Conservation (phyloP, 1,140 invertebrate genomes). For the Cydia pomonella region DNA sequence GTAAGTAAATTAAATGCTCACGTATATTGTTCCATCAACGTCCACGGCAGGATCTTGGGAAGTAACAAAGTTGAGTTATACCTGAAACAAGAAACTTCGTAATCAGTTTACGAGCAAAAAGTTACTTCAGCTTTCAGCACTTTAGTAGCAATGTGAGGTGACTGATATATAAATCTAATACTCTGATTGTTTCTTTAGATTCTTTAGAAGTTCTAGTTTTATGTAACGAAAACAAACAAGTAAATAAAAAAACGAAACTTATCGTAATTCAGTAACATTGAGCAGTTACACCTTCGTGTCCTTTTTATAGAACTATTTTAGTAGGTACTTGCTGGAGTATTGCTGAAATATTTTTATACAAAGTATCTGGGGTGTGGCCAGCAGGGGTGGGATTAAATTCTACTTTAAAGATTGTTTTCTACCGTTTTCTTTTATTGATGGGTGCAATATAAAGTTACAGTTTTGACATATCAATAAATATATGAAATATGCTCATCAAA, state of each 20-base stretch:
- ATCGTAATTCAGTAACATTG: too few species aligned
- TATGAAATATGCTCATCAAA: too few species aligned
- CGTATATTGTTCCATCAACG: conserved; percentile 1
- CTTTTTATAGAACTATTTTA: too few species aligned
- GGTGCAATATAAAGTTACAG: too few species aligned
- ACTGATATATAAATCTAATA: background rate
- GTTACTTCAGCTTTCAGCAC: background rate
- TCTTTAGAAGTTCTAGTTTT: background rate
- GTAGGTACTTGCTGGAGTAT: too few species aligned
- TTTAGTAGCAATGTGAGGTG: background rate
- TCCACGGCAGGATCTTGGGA: background rate
- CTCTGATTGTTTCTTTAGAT: background rate
- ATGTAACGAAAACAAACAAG: background rate
- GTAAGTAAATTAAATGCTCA: conserved; percentile 13
- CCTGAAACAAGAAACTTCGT: conserved; percentile 28
- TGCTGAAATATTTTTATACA: too few species aligned
- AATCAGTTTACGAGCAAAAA: conserved; percentile 22
- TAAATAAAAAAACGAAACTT: background rate
- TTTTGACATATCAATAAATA: too few species aligned
- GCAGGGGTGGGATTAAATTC: too few species aligned
- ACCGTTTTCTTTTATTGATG: too few species aligned
- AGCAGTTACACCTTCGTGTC: too few species aligned
- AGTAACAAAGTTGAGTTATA: conserved; percentile 19
- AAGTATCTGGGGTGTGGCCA: too few species aligned
- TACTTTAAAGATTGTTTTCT: too few species aligned